Conservation (phyloP, 2,113 vertebrate genomes). For the Prionailurus bengalensis region DNA sequence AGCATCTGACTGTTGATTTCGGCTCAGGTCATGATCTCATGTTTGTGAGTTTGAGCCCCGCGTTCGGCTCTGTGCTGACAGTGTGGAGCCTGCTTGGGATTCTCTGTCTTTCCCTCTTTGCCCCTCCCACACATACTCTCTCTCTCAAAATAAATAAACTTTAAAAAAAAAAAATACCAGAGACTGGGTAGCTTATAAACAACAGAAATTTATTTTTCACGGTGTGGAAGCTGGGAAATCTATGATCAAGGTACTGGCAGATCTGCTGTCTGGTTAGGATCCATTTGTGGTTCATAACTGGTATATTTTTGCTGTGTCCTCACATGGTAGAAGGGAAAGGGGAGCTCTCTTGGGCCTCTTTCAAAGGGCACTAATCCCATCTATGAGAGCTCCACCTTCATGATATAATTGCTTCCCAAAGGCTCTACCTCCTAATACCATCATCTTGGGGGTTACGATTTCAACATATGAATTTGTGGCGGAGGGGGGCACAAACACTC, state of each 20-base stretch:
- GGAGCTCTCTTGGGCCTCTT: neutral
- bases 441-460: neutral
- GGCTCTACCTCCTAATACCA: neutral
- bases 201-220: neutral
- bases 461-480: neutral
- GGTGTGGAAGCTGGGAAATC: neutral
- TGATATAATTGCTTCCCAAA: neutral
- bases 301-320: neutral
- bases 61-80: too few species aligned
- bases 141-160: too few species aligned
- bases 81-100: too few species aligned
- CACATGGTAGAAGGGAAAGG: neutral
- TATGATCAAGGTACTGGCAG: neutral
- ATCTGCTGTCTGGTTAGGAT: neutral
- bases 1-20: too few species aligned
- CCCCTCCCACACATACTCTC: too few species aligned
- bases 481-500: neutral
- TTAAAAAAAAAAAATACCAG: neutral
- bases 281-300: neutral
- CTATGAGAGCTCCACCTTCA: neutral
- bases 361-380: neutral
- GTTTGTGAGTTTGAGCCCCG: too few species aligned
- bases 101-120: too few species aligned
- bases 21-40: too few species aligned
- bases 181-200: neutral